A percentile compares a stretch with the other conserved stretches of the same genome.
Conservation (phyloP, 2,113 vertebrate genomes). For the Machaerirhynchus nigripectus region DNA sequence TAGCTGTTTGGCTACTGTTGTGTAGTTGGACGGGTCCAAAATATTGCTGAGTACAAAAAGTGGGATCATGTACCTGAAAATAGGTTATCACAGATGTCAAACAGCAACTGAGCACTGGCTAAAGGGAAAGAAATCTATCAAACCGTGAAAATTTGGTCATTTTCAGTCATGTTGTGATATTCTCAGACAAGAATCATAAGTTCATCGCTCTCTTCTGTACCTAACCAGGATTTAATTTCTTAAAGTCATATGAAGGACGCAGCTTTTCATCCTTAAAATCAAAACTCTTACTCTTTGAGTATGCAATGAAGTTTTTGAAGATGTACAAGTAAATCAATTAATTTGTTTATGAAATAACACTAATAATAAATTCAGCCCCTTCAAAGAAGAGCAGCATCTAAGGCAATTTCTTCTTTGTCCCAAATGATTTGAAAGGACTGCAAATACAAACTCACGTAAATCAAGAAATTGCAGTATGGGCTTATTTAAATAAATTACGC, state of each 20-base stretch:
- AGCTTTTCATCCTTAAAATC: neutral
- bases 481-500: conserved; percentile 3
- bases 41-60: neutral
- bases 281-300: neutral
- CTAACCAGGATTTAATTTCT: neutral
- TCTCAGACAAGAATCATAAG: neutral
- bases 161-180: neutral
- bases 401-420: neutral
- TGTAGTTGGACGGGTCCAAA: neutral
- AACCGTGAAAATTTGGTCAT: neutral
- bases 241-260: neutral
- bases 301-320: neutral
- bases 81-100: neutral
- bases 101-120: neutral
- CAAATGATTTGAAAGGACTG: neutral
- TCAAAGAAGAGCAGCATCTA: conserved; percentile 41
- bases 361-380: neutral
- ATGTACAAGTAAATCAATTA: conserved; percentile 2
- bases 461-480: neutral
- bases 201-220: neutral
- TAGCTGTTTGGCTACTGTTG: neutral
- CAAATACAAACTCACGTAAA: neutral
- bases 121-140: neutral
- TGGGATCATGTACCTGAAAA: neutral
- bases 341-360: conserved; percentile 29